Percentiles rank a stretch among this genome's conserved stretches.
Conservation (phyloP, 2,113 vertebrate genomes). For the Campylomormyrus tamandua region DNA sequence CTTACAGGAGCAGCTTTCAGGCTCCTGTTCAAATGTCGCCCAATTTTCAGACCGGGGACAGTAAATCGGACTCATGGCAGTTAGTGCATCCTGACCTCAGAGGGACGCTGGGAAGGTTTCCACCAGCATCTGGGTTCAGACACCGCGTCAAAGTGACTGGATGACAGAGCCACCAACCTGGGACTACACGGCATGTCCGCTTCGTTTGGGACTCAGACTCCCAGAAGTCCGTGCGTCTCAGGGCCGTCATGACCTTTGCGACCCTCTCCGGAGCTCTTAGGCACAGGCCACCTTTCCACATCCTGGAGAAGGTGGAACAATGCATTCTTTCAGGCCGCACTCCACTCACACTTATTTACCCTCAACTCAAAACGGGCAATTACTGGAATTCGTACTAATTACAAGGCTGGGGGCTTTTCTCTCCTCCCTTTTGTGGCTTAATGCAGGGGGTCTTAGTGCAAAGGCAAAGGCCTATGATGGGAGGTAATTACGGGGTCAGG, state of each 20-base stretch:
- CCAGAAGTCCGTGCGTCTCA: background rate
- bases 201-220: background rate
- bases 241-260: background rate
- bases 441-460: slow-evolving; percentile 14
- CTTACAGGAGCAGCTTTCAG: background rate
- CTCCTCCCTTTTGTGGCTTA: slow-evolving; percentile 5
- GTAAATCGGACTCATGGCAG: background rate
- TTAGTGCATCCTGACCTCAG: background rate
- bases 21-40: background rate
- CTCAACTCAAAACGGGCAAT: background rate
- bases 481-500: slow-evolving; percentile 17
- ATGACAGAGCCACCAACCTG: background rate
- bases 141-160: background rate
- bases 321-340: background rate
- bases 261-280: background rate
- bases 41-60: background rate
- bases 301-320: background rate
- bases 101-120: background rate
- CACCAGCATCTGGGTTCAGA: background rate
- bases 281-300: background rate
- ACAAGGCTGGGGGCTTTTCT: background rate
- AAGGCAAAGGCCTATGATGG: slow-evolving; percentile 19
- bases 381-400: background rate
- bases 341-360: background rate
- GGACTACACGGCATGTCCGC: background rate